A percentile compares a stretch with the other conserved stretches of the same genome.
Conservation (phyloP, 2,113 vertebrate species). For the Ictalurus punctatus region DNA sequence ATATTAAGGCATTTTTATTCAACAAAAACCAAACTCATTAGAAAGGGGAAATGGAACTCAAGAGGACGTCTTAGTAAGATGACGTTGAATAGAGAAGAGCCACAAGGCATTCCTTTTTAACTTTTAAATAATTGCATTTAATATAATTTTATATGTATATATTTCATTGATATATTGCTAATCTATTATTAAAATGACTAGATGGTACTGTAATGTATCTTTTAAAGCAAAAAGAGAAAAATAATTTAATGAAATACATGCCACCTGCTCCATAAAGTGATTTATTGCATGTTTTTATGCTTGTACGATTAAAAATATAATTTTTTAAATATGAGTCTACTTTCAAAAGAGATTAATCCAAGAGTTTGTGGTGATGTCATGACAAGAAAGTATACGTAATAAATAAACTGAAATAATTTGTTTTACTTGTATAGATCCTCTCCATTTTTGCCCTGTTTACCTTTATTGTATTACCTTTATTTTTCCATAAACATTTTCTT, state of each 20-base stretch:
- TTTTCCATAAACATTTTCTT: not conserved
- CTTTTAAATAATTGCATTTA: not conserved
- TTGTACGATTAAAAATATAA: not conserved
- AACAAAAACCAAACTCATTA: not conserved
- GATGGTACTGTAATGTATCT: not conserved
- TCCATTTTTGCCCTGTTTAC: not conserved
- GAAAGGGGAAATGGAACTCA: not conserved
- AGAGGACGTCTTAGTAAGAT: not conserved
- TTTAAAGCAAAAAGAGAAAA: not conserved
- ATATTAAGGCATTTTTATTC: not conserved
- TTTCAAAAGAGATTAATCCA: not conserved
- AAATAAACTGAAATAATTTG: not conserved
- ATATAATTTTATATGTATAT: not conserved
- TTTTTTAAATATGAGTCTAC: not conserved
- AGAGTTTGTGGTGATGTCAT: not conserved
- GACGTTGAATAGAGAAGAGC: not conserved
- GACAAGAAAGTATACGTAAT: not conserved
- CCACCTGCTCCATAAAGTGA: not conserved
- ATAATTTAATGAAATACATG: not conserved
- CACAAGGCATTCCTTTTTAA: not conserved
- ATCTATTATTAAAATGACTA: not conserved
- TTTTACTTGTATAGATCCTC: not conserved
- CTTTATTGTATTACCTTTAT: not conserved
- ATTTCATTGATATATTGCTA: not conserved
- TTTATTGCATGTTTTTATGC: conserved; percentile 7